These are phyloP conservation scores for Acanthiza pusilla DNA, from an alignment of 2,797 vertebrate genomes.

Conservation along the genomic window DNA sequence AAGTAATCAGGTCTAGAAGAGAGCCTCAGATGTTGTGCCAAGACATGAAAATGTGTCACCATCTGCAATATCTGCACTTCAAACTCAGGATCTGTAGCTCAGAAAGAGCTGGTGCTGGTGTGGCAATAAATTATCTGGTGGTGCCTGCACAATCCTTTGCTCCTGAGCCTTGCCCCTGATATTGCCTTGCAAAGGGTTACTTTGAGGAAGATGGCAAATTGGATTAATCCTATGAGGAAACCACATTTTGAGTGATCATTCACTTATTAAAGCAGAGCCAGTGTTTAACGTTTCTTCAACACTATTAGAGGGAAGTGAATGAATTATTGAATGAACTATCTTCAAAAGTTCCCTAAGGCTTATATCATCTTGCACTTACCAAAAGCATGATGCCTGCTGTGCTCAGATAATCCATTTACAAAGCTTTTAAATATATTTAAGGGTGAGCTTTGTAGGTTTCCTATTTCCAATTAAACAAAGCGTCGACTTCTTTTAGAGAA, in stretches of 20 bases:
- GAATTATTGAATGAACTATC: conserved; percentile 63
- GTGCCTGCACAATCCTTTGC: background rate
- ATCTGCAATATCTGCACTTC: background rate
- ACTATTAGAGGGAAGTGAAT: conserved; percentile 52
- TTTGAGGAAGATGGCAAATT: background rate
- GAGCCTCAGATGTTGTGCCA: background rate
- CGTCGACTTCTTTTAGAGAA: background rate
- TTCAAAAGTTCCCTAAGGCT: conserved; percentile 64
- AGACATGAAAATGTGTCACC: background rate
- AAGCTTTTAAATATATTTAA: conserved; percentile 55
- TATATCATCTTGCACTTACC: conserved; percentile 45
- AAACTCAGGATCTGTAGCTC: background rate
- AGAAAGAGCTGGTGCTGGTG: background rate
- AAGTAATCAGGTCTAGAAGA: background rate
- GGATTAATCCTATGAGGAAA: conserved; percentile 35
- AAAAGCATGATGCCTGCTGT: conserved; percentile 37
- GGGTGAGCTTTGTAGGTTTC: background rate
- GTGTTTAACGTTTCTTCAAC: conserved; percentile 44
- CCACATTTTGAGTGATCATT: conserved; percentile 32
- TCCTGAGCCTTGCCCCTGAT: background rate
- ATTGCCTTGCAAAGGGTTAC: background rate
- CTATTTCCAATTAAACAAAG: conserved; percentile 6
- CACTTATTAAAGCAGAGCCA: conserved; percentile 35
- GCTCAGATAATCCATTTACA: conserved; percentile 53
- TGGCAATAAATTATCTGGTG: background rate